phyloP scores from a whole-genome alignment of 2,888 invertebrate genomes.

The Hofmannophila pseudospretella region DNA sequence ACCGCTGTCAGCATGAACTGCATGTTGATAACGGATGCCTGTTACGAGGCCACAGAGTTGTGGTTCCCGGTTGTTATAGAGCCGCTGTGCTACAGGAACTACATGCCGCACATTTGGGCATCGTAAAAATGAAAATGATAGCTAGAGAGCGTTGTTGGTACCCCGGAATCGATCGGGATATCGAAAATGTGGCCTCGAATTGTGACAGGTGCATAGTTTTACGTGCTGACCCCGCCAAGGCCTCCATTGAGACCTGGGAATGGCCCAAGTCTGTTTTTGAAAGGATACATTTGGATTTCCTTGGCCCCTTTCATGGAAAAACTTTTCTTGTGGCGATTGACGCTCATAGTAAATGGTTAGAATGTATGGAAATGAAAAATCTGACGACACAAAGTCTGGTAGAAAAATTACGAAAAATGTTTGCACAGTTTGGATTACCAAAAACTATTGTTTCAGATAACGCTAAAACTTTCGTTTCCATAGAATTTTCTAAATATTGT shows the following conservation, averaged over 20 bases:
- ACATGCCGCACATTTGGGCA: constrained; percentile 9
- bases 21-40: constrained; percentile 7
- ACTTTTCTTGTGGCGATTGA: constrained; percentile 1
- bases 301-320: constrained; percentile 5
- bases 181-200: constrained; percentile 3
- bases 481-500: constrained; percentile 6
- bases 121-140: constrained; percentile 6
- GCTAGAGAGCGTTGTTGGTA: constrained; percentile 6
- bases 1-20: constrained; percentile 1
- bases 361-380: constrained; percentile 6
- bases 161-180: constrained; percentile 3
- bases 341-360: constrained; percentile 13
- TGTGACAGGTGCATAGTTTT: background rate
- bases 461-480: constrained; percentile 5
- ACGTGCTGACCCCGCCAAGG: constrained; percentile 1
- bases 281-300: constrained; percentile 10
- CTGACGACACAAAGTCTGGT: constrained; percentile 5
- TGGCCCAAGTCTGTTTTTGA: constrained; percentile 2
- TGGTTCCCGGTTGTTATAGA: background rate
- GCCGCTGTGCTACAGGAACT: constrained; percentile 4
- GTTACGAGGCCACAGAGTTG: constrained; percentile 3
- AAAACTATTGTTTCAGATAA: too few species aligned
- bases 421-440: constrained; percentile 10
- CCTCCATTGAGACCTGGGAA: background rate
- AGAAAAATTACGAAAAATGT: constrained; percentile 8